Evolutionary conservation across 2,797 vertebrate genomes (phyloP), one percentile per base, ranked within the genome.

Genomic region (Microctenopoma stevenorrisi): DNA sequence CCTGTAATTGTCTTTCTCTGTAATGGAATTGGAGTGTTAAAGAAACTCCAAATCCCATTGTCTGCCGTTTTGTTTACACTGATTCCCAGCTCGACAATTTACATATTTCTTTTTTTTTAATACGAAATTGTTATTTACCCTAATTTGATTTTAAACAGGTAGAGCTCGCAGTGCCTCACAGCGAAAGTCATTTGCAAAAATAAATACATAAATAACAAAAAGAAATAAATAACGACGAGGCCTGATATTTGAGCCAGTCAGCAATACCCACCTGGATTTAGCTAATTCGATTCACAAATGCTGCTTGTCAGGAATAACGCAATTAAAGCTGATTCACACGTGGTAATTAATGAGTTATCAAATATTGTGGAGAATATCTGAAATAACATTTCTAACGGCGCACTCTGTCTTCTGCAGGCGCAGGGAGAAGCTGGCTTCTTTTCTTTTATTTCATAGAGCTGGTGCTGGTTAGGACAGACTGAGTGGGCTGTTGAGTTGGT

Each of bases 211-310:
- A 35, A 44, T 10, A 14, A 22, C 1, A 22, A 22, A 22, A 22
- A 22, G 22, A 22, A 92, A 94, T 94, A 94, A 94, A 49, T 5
- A 67, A 74, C 93, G 92, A 95, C 90, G 84, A 90, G 88, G 91
- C 90, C 89, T 95, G 95, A 96, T 95, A 97, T 96, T 94, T 95
- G 94, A 96, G 94, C 94, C 94, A 94, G 94, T 95, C 94, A 95
- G 95, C 94, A 96, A 96, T 96, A 96, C 94, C 94, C 95, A 94
- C 94, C 94, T 96, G 94, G 96, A 95, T 96, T 95, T 95, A 94
- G 90, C 93, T 96, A 96, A 97, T 97, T 96, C 94, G 95, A 95
- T 96, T 95, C 95, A 95, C 95, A 96, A 95, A 95, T 93, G 95
- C 94, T 94, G 94, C 79, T 86, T 81, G 94, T 96, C 95, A 95